Percentiles rank a stretch among this genome's conserved stretches.
These are phyloP conservation scores for Eupristina koningsbergeri DNA, from an alignment of 1,140 invertebrate genomes.

Conservation along the genomic window DNA sequence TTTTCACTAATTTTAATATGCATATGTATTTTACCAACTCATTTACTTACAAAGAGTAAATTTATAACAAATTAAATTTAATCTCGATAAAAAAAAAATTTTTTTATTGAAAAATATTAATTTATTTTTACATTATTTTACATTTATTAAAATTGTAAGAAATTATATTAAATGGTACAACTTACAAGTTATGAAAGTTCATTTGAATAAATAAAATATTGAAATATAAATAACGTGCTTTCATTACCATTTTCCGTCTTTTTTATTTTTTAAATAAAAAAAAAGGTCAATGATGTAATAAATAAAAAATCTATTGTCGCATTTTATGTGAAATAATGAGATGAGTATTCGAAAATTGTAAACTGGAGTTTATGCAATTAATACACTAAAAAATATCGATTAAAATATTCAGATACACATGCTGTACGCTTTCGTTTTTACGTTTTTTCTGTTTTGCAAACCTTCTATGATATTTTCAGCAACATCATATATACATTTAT, in stretches of 20 bases:
- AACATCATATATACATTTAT: slow-evolving; percentile 41
- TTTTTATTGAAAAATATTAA: background rate
- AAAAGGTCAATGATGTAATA: background rate
- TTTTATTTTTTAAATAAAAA: background rate
- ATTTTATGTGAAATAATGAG: background rate
- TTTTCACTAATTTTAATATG: background rate
- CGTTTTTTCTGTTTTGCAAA: slow-evolving; percentile 28
- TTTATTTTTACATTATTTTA: too few relatives aligned
- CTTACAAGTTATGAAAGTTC: background rate
- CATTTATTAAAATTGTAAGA: too few relatives aligned
- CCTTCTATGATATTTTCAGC: slow-evolving; percentile 21
- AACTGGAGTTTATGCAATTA: background rate
- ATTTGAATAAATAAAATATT: background rate
- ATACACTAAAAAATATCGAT: slow-evolving; percentile 19
- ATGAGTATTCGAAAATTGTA: background rate
- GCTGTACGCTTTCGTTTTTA: background rate
- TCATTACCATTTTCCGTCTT: background rate
- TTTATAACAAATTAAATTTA: too few relatives aligned
- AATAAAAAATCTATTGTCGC: background rate
- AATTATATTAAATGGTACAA: background rate
- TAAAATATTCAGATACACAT: background rate
- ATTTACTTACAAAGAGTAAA: too few relatives aligned
- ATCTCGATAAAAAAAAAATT: background rate
- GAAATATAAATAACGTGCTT: slow-evolving; percentile 2
- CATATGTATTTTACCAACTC: background rate